phyloP scores from a whole-genome alignment of 2,113 vertebrate genomes.

The Tursiops truncatus region DNA sequence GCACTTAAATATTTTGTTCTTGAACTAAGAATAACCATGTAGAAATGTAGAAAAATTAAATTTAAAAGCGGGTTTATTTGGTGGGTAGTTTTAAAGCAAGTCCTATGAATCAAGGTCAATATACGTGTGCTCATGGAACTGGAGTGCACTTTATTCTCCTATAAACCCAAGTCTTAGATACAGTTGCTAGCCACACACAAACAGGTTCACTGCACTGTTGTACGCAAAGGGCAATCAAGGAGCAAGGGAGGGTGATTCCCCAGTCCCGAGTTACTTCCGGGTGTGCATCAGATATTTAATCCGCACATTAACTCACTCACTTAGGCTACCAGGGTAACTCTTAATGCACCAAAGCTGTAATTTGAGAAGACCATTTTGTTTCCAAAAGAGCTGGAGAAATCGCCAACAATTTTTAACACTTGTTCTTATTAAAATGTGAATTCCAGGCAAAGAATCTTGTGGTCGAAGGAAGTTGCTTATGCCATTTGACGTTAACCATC shows the following conservation, averaged over 20 bases:
- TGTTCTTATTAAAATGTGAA: neutral
- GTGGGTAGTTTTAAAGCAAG: constrained; percentile 27
- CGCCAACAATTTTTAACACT: neutral
- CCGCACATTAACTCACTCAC: constrained; percentile 5
- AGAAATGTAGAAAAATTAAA: constrained; percentile 43
- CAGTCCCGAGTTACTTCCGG: neutral
- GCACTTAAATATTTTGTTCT: constrained; percentile 44
- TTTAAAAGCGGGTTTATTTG: constrained; percentile 28
- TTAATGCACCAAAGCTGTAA: neutral
- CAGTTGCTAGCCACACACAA: constrained; percentile 48
- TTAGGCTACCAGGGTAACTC: neutral
- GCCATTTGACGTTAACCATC: neutral
- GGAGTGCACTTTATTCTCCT: constrained; percentile 20
- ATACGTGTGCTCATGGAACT: neutral
- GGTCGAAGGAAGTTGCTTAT: neutral
- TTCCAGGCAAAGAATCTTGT: neutral
- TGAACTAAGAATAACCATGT: neutral
- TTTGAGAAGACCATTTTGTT: neutral
- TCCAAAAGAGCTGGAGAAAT: neutral
- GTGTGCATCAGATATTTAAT: neutral
- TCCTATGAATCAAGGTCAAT: neutral
- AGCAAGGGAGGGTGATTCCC: neutral
- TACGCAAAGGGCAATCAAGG: neutral
- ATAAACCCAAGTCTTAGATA: constrained; percentile 47
- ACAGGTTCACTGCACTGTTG: neutral